Evolutionary conservation across 2,797 vertebrate species (phyloP).

Genomic region (Pangasius krempfi): DNA sequence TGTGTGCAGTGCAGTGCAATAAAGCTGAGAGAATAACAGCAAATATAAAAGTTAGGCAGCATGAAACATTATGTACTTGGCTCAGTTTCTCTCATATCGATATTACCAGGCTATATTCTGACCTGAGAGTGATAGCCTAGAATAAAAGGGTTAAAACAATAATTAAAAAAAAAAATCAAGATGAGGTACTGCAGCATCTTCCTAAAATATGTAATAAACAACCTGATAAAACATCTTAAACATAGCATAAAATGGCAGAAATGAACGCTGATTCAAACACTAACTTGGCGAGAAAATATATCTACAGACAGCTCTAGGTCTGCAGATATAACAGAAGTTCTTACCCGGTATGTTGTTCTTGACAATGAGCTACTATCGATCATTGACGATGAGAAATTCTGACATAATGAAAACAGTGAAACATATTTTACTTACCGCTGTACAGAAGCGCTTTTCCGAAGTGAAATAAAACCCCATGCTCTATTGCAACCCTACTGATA

Average conservation of each 20-base stretch:
- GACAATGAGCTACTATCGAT: not conserved
- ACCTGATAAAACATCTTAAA: not conserved
- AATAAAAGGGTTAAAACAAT: not conserved
- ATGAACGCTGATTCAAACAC: not conserved
- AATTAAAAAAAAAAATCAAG: not conserved
- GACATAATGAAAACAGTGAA: not conserved
- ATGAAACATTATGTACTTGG: not conserved
- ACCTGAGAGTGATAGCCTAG: not conserved
- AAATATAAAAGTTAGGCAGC: not conserved
- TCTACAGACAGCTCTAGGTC: not conserved
- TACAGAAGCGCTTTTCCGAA: not conserved
- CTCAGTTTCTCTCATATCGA: not conserved
- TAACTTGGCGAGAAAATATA: not conserved
- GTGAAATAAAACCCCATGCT: not conserved
- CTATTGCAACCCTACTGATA: not conserved
- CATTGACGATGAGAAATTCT: not conserved
- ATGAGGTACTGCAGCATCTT: not conserved
- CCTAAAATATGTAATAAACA: not conserved
- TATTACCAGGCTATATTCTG: not conserved
- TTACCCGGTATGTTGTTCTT: not conserved
- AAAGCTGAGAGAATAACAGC: not conserved
- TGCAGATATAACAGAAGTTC: not conserved
- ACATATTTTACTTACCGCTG: not conserved
- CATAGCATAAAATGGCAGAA: not conserved
- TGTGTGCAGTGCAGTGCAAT: constrained; percentile 1